phyloP scores from a whole-genome alignment of 2,797 vertebrate species.

The Masticophis lateralis region DNA sequence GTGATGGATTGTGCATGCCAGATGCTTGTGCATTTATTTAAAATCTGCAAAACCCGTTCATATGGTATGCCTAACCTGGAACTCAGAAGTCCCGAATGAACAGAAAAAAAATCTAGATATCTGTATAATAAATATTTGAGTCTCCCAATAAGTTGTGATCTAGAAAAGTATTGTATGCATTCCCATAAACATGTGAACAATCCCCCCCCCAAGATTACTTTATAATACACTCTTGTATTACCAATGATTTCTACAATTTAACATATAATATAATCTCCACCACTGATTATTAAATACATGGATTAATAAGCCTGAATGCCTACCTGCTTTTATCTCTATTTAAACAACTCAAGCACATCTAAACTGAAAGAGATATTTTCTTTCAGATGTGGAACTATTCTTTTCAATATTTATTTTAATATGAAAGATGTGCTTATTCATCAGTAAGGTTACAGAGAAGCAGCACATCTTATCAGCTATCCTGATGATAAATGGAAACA shows the following conservation, averaged over 20 bases:
- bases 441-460: slow-evolving; percentile 58
- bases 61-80: background rate
- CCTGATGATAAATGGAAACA: slow-evolving; percentile 57
- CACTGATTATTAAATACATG: background rate
- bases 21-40: background rate
- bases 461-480: slow-evolving; percentile 44
- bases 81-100: background rate
- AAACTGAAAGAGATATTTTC: slow-evolving; percentile 23
- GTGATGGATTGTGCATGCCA: background rate
- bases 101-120: background rate
- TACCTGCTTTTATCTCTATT: background rate
- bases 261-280: background rate
- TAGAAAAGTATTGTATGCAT: background rate
- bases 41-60: background rate
- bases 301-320: background rate
- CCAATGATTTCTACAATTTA: background rate
- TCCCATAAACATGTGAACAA: background rate
- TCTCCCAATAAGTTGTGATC: background rate
- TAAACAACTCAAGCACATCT: background rate
- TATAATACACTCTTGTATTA: background rate
- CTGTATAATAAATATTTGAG: background rate
- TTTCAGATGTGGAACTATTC: slow-evolving; percentile 48
- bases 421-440: slow-evolving; percentile 55
- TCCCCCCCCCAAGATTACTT: background rate
- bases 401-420: slow-evolving; percentile 67